Evolutionary conservation across 1,140 invertebrate species (phyloP).

Genomic region (Drosophila arawakana): DNA sequence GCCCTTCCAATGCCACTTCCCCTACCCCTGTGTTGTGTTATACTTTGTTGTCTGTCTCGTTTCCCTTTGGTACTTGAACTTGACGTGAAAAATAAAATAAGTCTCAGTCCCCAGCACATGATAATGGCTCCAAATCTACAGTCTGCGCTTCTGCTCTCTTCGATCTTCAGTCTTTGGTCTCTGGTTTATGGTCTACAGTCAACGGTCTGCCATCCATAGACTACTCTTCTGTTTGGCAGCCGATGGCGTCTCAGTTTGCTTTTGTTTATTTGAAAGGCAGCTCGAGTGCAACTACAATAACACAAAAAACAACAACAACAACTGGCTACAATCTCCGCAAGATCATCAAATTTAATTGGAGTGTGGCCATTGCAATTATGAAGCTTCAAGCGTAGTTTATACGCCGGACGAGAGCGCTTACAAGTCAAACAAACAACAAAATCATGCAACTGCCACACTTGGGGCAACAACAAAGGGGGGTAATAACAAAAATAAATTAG

Average conservation of each 20-base stretch:
- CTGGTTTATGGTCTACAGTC: no score
- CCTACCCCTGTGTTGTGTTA: conserved; percentile 7
- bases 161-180: neutral
- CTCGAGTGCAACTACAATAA: conserved; percentile 6
- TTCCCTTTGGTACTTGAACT: conserved; percentile 80
- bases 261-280: conserved; percentile 75
- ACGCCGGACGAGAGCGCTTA: conserved; percentile 45
- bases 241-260: conserved; percentile 45
- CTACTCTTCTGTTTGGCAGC: conserved; percentile 11
- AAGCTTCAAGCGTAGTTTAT: conserved; percentile 68
- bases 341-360: conserved; percentile 83
- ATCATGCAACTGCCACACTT: conserved; percentile 33
- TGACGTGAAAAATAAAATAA: conserved; percentile 54
- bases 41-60: conserved; percentile 53
- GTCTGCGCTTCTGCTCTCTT: conserved; percentile 3
- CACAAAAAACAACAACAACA: no score
- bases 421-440: conserved; percentile 45
- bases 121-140: neutral
- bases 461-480: conserved; percentile 28
- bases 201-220: neutral
- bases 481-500: conserved; percentile 78
- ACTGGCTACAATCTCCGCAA: conserved; percentile 69
- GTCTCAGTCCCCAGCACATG: conserved; percentile 1
- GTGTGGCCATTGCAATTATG: conserved; percentile 80
- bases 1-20: conserved; percentile 13